A percentile compares a stretch with the other conserved stretches of the same genome.
Evolutionary conservation across 2,888 invertebrate species (phyloP).

Genomic region (Oscheius sp.): DNA sequence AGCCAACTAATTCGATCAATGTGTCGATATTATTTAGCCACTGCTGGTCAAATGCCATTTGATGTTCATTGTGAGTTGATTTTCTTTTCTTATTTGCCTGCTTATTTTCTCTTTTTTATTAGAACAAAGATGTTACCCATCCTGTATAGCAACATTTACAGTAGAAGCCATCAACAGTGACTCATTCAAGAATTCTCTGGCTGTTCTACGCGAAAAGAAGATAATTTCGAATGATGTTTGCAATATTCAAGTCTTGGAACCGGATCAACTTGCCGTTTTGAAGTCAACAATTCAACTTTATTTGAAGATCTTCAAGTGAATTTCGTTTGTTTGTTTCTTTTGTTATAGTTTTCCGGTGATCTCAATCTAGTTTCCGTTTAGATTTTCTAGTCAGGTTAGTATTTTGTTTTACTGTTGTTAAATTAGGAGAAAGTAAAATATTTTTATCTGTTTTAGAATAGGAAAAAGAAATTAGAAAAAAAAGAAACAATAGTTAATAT

Average conservation of each 20-base stretch:
- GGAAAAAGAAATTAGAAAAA: too few species aligned
- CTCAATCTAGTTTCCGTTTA: too few species aligned
- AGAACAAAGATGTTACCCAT: neutral
- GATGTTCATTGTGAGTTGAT: slow-evolving; percentile 13
- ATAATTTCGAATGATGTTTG: slow-evolving; percentile 2
- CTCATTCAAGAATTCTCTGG: slow-evolving; percentile 65
- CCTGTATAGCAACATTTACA: slow-evolving; percentile 39
- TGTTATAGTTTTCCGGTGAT: too few species aligned
- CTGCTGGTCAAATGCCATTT: neutral
- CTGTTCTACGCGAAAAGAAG: slow-evolving; percentile 55
- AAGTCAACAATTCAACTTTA: neutral
- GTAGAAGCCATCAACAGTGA: slow-evolving; percentile 68
- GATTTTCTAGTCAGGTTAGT: too few species aligned
- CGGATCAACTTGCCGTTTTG: neutral
- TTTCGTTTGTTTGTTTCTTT: too few species aligned
- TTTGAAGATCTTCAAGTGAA: too few species aligned
- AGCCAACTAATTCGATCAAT: slow-evolving; percentile 9
- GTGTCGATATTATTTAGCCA: slow-evolving; percentile 16
- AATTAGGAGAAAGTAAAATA: too few species aligned
- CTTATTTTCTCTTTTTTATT: too few species aligned
- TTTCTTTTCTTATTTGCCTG: too few species aligned
- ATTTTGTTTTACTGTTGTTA: too few species aligned
- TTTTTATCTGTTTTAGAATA: too few species aligned
- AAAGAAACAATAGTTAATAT: too few species aligned
- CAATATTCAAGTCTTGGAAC: slow-evolving; percentile 8